Base-by-base conservation (phyloP, 2,113 vertebrate species). In the Hippolais icterina region DNA sequence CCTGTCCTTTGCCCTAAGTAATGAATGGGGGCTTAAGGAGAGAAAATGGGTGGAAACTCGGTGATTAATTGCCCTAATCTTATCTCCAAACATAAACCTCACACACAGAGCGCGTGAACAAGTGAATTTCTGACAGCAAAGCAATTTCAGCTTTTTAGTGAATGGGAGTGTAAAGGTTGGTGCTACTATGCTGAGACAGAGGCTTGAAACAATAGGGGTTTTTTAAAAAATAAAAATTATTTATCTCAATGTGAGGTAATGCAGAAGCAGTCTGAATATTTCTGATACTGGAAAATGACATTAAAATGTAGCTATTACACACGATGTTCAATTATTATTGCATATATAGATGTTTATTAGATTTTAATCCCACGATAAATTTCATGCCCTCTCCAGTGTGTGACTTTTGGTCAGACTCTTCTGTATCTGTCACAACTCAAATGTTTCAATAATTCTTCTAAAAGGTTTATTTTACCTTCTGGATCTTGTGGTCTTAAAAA, bases 71-170 rank as follows among this genome's bases (percentile, higher is more conserved):
- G 33, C 15, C 23, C 57, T 75, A 76, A 8, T 87, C 86, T 96
- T 87, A 94, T 95, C 93, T 93, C 37, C 25, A 68, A 21, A 8
- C 15, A 21, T 59, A 71, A 74, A 87, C 20, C 19, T 49, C n/a
- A 41, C 0, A 5, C 46, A 61, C 60, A 39, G 16, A 42, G 41
- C 17, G 1, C 1, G 0, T 75, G 35, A n/a, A 4, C 12, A n/a
- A 86, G 77, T 69, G 87, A 68, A 84, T 95, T 82, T 47, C 49
- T 71, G 84, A 82, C 35, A 69, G 21, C 31, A 68, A 44, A 23
- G 42, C 37, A 69, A 24, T 20, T 57, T 19, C 41, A 31, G 19
- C 6, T 47, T 81, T 31, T 23, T 42, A 10, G 15, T 61, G 54
- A 72, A 56, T 20, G 11, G 3, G 7, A 12, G 46, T 7, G 20